These are phyloP conservation scores for Cynaeus angustus DNA, from an alignment of 2,888 invertebrate genomes.

Conservation along the genomic window DNA sequence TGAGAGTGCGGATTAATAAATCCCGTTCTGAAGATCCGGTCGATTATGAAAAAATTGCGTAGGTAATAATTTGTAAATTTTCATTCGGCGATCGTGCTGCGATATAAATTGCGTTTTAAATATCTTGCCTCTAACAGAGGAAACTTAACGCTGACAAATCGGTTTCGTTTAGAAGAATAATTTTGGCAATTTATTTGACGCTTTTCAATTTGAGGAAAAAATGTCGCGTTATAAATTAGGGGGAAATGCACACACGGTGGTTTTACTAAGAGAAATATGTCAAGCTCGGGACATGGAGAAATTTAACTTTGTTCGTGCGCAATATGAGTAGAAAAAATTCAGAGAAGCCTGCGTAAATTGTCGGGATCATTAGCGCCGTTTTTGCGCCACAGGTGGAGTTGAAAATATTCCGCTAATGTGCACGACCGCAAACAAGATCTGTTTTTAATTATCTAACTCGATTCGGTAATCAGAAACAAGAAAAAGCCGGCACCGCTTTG, in stretches of 20 bases:
- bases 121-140: slow-evolving; percentile 10
- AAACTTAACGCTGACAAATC: slow-evolving; percentile 22
- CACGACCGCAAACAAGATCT: too few species aligned
- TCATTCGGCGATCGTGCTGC: not conserved
- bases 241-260: not conserved
- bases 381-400: slow-evolving; percentile 14
- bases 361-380: slow-evolving; percentile 2
- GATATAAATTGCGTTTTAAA: slow-evolving; percentile 18
- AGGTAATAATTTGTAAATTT: slow-evolving; percentile 8
- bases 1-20: too few species aligned
- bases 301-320: too few species aligned
- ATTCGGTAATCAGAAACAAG: not conserved
- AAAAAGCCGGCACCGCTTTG: not conserved
- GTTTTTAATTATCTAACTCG: too few species aligned
- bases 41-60: slow-evolving; percentile 9
- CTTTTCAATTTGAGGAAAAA: slow-evolving; percentile 8
- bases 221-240: slow-evolving; percentile 4
- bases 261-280: too few species aligned
- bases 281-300: too few species aligned
- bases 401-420: slow-evolving; percentile 10
- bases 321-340: too few species aligned
- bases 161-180: slow-evolving; percentile 20
- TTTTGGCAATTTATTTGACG: slow-evolving; percentile 18
- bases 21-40: too few species aligned
- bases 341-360: not conserved